phyloP scores from a whole-genome alignment of 2,797 vertebrate genomes.

The Semotilus atromaculatus region DNA sequence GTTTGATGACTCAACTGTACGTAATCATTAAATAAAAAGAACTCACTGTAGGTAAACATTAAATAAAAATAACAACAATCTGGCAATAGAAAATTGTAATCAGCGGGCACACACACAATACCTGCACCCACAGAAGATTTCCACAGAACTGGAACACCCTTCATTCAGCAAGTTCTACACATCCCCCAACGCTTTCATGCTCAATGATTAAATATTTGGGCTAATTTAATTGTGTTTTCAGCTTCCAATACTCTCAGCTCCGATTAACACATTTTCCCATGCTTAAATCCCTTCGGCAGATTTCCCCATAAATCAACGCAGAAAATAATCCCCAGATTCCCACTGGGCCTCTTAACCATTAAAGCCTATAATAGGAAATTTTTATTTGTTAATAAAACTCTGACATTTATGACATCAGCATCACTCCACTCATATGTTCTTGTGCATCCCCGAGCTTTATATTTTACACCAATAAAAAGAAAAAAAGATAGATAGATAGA shows the following conservation, averaged over 20 bases:
- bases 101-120: not conserved
- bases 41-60: not conserved
- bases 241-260: constrained; percentile 8
- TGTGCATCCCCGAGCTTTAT: not conserved
- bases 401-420: constrained; percentile 14
- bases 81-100: not conserved
- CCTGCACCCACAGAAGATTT: not conserved
- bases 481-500: not conserved
- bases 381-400: constrained; percentile 12
- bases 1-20: not conserved
- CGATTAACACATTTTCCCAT: constrained; percentile 11
- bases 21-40: not conserved
- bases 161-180: not conserved
- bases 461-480: not conserved
- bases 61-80: not conserved
- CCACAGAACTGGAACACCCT: constrained; percentile 1
- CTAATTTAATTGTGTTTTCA: constrained; percentile 29
- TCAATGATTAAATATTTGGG: not conserved
- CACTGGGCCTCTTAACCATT: not conserved
- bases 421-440: not conserved
- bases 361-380: constrained; percentile 9
- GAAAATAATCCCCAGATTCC: constrained; percentile 20
- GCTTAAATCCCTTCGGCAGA: not conserved
- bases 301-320: not conserved
- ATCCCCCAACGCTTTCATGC: constrained; percentile 5